Evolutionary conservation across 2,113 vertebrate species (phyloP), one percentile per base, ranked within the genome.

Genomic region (Gopherus flavomarginatus): DNA sequence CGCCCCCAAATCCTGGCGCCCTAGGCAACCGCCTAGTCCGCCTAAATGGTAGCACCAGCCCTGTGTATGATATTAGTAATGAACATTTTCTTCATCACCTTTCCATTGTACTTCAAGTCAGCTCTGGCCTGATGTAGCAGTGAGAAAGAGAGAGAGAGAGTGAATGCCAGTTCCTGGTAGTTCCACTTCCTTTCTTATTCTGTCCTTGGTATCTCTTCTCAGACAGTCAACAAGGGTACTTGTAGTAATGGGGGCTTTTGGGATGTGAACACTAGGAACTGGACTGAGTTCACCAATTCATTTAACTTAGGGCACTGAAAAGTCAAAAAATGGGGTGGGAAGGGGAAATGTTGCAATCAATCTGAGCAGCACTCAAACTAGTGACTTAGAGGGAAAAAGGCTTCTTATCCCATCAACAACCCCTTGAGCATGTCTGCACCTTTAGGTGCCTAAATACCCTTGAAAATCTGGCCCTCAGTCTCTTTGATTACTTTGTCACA

Each of bases 11-110:
- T 44, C 44, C 44, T 44, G 44, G 44, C 44, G 44, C 44, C 44
- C 44, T 6, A 44, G 44, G 44, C 44, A 44, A 44, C 44, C 44
- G 44, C 44, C 44, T 44, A 5, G 44, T 44, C 44, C 6, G 44
- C 44, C 44, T 44, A 44, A 44, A 44, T 44, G 44, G 44, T 44
- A 44, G 44, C 44, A 44, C 44, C 44, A 44, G 44, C 44, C 44
- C 44, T 6, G 11, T 9, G 56, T 86, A 31, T 90, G 77, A 78
- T 56, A 11, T 14, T 89, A 84, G 42, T 19, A 38, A 6, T 4
- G 1, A 1, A 1, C 4, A 2, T 10, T 35, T 50, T 1, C 21
- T 83, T 79, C 80, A 62, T 5, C 72, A 85, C 38, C 22, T 42
- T 72, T 22, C 21, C 22, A 42, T 42, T 42, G 5, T 78, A 93